Base-by-base conservation (phyloP, 2,888 invertebrate species). In the Lingula anatina region DNA sequence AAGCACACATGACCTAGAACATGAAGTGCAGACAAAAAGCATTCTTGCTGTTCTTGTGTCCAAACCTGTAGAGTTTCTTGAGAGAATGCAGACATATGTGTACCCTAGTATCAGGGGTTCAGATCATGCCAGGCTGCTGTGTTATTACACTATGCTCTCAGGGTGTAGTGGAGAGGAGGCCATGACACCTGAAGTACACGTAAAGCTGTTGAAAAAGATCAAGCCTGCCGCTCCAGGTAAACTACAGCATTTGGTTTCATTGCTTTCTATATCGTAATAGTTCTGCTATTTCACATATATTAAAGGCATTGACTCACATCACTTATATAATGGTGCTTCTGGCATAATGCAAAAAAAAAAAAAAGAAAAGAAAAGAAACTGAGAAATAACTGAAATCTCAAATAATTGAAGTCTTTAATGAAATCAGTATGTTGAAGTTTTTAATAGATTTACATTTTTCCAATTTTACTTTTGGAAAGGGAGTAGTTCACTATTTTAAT, bases 201-300 rank as follows among this genome's bases (percentile, higher is more conserved):
- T 83, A 57, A 82, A 82, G 61, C 71, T 84, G 41, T 73, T 85
- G 25, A 83, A 82, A 72, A 84, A 83, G 62, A 78, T 82, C 2
- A 83, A 81, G 60, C 78, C 81, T 1, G 79, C 81, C 1, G 81
- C 81, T 4, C 61, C 79, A 50, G 82, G 83, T 83, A n/a, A n/a
- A n/a, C n/a, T n/a, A n/a, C n/a, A n/a, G n/a, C n/a, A n/a, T n/a
- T n/a, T n/a, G n/a, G n/a, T n/a, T n/a, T n/a, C n/a, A n/a, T n/a
- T n/a, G 35, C n/a, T 12, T n/a, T 35, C 35, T 12, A 12, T n/a
- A 40, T 18, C 9, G 7, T 9, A 24, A 18, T 18, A 26, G 24
- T 7, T 37, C 46, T n/a, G n/a, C n/a, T n/a, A n/a, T n/a, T n/a
- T n/a, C n/a, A n/a, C n/a, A n/a, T n/a, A n/a, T n/a, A n/a, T n/a